Evolutionary conservation across 2,797 vertebrate genomes (phyloP), one percentile per base, ranked within the genome.

Genomic region (Enteromius radiatus): DNA sequence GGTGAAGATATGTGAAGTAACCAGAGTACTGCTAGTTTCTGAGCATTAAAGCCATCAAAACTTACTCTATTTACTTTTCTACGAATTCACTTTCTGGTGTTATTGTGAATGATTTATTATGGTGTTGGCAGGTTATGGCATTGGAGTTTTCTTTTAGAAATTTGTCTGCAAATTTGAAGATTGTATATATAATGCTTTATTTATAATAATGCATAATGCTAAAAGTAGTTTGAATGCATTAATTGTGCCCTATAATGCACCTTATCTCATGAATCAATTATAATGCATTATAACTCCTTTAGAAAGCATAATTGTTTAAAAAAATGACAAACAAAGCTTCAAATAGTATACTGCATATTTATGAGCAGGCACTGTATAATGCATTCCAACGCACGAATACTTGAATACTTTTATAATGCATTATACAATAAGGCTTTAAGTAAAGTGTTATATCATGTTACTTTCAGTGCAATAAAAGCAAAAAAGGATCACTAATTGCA

Each of bases 11-110:
- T 17, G 12, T 15, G 23, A 61, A 3, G 12, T 45, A 76, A 65
- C 63, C 69, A 45, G 76, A 80, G 82, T 61, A 31, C 5, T 28
- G 14, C 56, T 59, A 31, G 21, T 56, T 23, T 23, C 21, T 56
- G 21, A n/a, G 21, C 21, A 56, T 28, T 61, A 28, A 61, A 17
- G 26, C 28, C 5, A 61, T 61, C 14, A 28, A 15, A 61, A 61
- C 23, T 0, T 14, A 28, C 11, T 28, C 6, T 61, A 28, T 61
- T 28, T 28, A 28, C 2, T 15, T 26, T 26, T 38, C n/a, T n/a
- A 26, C 14, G 12, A 5, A 14, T 26, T 26, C 56, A 59, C n/a
- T 59, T 59, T 26, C n/a, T 26, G 12, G 23, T 26, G 5, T 61
- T 28, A 28, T 28, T 61, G 23, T 61, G 1, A 61, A 28, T 1